Evolutionary conservation across 2,888 invertebrate genomes (phyloP), one percentile per base, ranked within the genome.

Genomic region (Pollenia griseotomentosa): DNA sequence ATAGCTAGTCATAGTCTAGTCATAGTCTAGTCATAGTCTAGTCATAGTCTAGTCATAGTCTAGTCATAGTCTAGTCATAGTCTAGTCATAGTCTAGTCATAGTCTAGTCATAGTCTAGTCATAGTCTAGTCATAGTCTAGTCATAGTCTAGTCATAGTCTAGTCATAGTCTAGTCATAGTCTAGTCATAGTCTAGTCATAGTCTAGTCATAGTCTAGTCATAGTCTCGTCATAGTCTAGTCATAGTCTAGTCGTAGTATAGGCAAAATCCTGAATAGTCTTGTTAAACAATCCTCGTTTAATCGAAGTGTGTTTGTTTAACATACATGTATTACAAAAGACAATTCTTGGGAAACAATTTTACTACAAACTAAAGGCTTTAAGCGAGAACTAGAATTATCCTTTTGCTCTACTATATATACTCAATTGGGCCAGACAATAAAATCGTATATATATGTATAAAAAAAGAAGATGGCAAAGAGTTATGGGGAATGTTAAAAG

Each of bases 311-410:
- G 33, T 5, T 33, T 33, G 33, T 33, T 33, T 33, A 33, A 5
- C 14, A 33, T 40, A 7, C 33, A n/a, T 14, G 11, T 14, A 7
- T 59, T 59, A 33, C 59, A 8, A 33, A 33, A 59, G 33, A 59
- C 33, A 40, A 23, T 51, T 59, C 51, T 63, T 51, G 74, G 51
- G 51, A 51, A 77, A 77, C 63, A 77, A 59, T 65, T 77, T 66
- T 40, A 57, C 78, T 66, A 71, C 78, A 71, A 71, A 83, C 63
- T 78, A 73, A 23, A 73, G 83, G 73, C 70, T 78, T 78, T 78
- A 71, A 68, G 46, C 16, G 44, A 44, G 53, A 14, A 75, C 6
- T 33, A 75, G 51, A 61, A 71, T 78, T 65, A 71, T 57, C 66
- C 61, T 48, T 55, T 70, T 46, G 19, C 44, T 73, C n/a, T 48